phyloP scores from a whole-genome alignment of 2,888 invertebrate species.

The Acrobasis repandana region DNA sequence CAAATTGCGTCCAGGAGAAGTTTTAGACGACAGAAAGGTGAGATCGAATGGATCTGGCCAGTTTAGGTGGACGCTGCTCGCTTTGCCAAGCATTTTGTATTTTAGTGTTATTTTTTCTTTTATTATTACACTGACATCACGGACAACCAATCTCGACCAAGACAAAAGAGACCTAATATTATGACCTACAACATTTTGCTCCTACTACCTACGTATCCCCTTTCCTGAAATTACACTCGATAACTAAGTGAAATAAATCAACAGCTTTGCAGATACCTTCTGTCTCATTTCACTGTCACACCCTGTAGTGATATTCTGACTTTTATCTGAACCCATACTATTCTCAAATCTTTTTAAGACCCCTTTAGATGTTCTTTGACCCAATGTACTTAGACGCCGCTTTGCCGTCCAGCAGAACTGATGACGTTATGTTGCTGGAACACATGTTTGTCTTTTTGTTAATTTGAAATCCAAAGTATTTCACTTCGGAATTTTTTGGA shows the following conservation, averaged over 20 bases:
- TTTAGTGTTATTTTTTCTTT: constrained; percentile 53
- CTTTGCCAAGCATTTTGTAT: constrained; percentile 79
- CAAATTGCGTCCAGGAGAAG: constrained; percentile 97
- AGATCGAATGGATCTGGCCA: constrained; percentile 81
- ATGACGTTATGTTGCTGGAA: constrained; percentile 55
- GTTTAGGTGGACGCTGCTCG: constrained; percentile 80
- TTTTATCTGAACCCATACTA: neutral
- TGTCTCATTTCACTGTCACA: neutral
- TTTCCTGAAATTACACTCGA: neutral
- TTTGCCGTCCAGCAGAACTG: constrained; percentile 69
- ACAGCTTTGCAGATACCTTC: too few relatives aligned
- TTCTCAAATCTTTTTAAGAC: constrained; percentile 32
- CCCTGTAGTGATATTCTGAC: neutral
- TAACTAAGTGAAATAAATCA: neutral
- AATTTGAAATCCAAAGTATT: constrained; percentile 40
- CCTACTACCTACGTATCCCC: constrained; percentile 31
- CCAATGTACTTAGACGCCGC: constrained; percentile 53
- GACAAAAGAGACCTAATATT: neutral
- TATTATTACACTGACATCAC: constrained; percentile 44
- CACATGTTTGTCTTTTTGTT: constrained; percentile 48
- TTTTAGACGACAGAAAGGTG: constrained; percentile 97
- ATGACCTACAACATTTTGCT: neutral
- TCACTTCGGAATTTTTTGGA: constrained; percentile 27
- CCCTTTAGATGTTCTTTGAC: constrained; percentile 49
- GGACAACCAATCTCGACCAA: constrained; percentile 38